Evolutionary conservation across 30 jellyfish, hydroid and myxozoan species (phyloP), one percentile per base, ranked within the genome.

Genomic region (Mastigias papua): DNA sequence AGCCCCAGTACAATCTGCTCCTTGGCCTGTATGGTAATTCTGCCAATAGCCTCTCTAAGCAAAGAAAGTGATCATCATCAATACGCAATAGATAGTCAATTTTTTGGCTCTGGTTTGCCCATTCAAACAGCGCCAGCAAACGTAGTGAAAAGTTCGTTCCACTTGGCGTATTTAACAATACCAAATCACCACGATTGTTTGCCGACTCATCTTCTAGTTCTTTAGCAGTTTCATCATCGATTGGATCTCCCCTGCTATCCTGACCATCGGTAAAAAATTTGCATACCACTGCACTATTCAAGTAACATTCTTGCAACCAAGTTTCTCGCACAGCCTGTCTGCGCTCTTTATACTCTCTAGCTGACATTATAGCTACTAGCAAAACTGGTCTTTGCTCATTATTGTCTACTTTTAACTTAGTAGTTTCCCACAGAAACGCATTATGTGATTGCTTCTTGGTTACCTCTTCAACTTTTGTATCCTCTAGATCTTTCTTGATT

Each of bases 251-350:
- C 19, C 81, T 32, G 30, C 78, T 84, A 32, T 66, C 65, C 35
- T 71, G 87, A 19, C 86, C 79, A 63, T 91, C 97, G n/a, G 97
- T 91, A 89, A 91, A 91, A 61, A 91, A 91, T 69, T 66, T 85
- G 48, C 97, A 91, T 5, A 78, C 71, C 26, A 84, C 95, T 33
- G 51, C 48, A 15, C 85, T 37, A 22, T 65, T 54, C 22, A 78
- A 73, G 48, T 72, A 78, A 46, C 97, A 91, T 9, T 91, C 97
- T 61, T 91, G 88, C 93, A 91, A 75, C 97, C 97, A 91, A 19
- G 97, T 67, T 42, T 72, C 89, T 26, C 97, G 84, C 25, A 91
- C 86, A 0, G 95, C 97, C 60, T 73, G 74, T 23, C 97, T 34
- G 37, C 97, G 76, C 29, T 76, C 86, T 1, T 70, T 42, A 81